Evolutionary conservation across 2,113 vertebrate genomes (phyloP), one percentile per base, ranked within the genome.

Genomic region (Empidonax traillii): DNA sequence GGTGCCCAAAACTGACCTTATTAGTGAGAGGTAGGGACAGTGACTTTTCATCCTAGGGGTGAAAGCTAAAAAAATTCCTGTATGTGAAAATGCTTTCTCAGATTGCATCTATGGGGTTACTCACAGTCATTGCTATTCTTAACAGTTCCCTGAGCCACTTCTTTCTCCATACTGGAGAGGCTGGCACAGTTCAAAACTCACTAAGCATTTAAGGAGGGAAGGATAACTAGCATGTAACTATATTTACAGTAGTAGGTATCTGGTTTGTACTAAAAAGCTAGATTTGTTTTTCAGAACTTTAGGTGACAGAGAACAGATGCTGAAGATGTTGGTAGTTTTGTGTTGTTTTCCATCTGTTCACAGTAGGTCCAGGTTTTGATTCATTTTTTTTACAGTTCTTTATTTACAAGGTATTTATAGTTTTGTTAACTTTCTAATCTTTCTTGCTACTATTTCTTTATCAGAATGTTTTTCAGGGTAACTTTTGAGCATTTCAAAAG

Each of bases 41-140:
- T 90, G 94, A 96, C 94, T 96, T 95, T 95, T 96, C 24, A 43
- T 91, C 65, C 63, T 74, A 83, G 90, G 89, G 94, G 92, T 94
- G 92, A 96, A 91, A 90, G 93, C 85, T 85, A 86, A 91, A 94
- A 63, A 86, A 83, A 91, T 90, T 90, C 43, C 79, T 92, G 39
- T 84, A 28, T 58, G 67, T 73, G 85, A 93, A 94, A 93, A 81
- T 67, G 35, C 28, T 93, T 93, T 92, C 94, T 97, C 96, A 87
- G 47, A 44, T 97, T 95, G 83, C 92, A 88, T 83, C 62, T 83
- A 9, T 83, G 81, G 55, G 91, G 89, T 97, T 96, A 96, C 65
- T 94, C 84, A 62, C 74, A 94, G 89, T 83, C 90, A 74, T 35
- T 76, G 85, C 81, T 95, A 79, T 95, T 95, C 87, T 93, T 85